Evolutionary conservation across 2,113 vertebrate genomes (phyloP).

Genomic region (Trichechus manatus): DNA sequence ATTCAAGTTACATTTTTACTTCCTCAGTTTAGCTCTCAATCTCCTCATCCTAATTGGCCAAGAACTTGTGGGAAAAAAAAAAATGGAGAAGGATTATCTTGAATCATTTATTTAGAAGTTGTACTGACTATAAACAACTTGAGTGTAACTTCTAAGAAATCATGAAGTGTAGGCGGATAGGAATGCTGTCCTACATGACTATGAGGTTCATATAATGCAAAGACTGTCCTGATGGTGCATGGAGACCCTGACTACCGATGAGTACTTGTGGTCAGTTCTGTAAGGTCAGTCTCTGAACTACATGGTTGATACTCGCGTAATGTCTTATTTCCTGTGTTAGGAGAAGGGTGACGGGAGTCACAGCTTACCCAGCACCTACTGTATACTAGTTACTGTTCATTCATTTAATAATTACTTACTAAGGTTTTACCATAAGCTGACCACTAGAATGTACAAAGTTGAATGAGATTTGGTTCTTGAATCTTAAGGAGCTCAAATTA

Average conservation of each 20-base stretch:
- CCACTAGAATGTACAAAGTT: background rate
- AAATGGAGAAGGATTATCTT: slow-evolving; percentile 62
- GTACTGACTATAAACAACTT: background rate
- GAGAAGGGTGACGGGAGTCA: background rate
- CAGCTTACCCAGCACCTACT: background rate
- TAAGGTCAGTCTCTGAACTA: background rate
- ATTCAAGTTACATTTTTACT: slow-evolving; percentile 71
- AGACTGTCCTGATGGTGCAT: background rate
- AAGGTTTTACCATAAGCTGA: background rate
- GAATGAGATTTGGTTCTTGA: background rate
- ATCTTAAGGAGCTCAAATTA: background rate
- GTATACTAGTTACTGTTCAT: background rate
- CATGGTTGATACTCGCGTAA: background rate
- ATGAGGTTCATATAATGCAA: background rate
- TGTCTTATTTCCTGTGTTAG: background rate
- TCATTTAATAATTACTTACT: background rate
- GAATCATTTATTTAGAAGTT: slow-evolving; percentile 72
- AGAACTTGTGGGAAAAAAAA: slow-evolving; percentile 14
- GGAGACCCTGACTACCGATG: background rate
- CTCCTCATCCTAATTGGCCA: slow-evolving; percentile 9
- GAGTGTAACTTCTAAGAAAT: slow-evolving; percentile 5
- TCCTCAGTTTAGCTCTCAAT: slow-evolving; percentile 66
- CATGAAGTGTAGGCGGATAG: background rate
- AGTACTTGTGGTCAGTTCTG: background rate
- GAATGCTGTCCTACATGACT: background rate